Evolutionary conservation across 1,140 invertebrate genomes (phyloP).

Genomic region (Leptoteleia sp.): DNA sequence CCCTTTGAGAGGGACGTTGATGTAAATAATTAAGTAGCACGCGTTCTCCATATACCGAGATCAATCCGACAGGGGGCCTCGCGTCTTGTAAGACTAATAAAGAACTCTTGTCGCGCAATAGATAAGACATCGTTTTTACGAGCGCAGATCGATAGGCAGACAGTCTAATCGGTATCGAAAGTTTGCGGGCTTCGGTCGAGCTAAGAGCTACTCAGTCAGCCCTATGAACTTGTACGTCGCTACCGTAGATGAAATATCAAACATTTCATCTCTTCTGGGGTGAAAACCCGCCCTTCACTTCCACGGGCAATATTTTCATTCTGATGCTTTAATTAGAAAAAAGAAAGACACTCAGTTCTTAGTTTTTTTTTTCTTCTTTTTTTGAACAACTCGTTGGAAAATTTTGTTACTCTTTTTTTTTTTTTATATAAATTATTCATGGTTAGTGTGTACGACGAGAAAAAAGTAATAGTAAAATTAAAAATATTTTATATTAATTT

Average conservation of each 20-base stretch:
- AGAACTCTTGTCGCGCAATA: conserved; percentile 51
- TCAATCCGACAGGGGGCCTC: conserved; percentile 29
- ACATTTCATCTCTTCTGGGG: conserved; percentile 41
- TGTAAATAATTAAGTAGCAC: conserved; percentile 56
- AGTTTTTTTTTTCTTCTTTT: no score
- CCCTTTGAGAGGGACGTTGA: conserved; percentile 15
- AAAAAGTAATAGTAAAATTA: no score
- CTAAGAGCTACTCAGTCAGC: conserved; percentile 55
- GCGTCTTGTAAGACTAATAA: conserved; percentile 57
- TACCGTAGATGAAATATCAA: conserved; percentile 51
- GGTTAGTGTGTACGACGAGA: no score
- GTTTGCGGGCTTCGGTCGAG: conserved; percentile 63
- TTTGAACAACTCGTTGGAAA: no score
- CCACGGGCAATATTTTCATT: conserved; percentile 32
- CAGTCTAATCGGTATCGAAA: conserved; percentile 66
- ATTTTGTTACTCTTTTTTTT: no score
- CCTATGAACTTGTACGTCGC: conserved; percentile 51
- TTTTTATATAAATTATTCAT: no score
- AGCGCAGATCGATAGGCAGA: conserved; percentile 63
- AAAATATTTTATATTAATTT: no score
- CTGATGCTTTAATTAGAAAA: conserved; percentile 22
- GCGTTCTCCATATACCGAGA: conserved; percentile 19
- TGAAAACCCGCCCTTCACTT: conserved; percentile 22
- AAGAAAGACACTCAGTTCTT: no score
- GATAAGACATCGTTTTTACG: conserved; percentile 63